Evolutionary conservation across 2,113 vertebrate genomes (phyloP), one percentile per base, ranked within the genome.

Genomic region (Baryphthengus martii): DNA sequence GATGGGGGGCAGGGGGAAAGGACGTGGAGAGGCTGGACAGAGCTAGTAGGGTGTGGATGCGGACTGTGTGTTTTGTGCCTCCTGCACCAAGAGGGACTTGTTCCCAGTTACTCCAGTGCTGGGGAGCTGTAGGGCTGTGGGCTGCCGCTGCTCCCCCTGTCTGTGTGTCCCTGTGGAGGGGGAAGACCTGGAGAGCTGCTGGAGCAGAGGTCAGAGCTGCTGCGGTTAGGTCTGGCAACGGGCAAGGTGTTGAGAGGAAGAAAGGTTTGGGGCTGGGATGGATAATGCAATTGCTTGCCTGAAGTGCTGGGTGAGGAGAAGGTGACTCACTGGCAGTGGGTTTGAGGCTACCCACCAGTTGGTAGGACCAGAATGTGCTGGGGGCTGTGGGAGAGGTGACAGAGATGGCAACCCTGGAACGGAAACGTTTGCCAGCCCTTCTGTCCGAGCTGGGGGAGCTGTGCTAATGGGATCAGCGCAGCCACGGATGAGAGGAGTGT

Each of bases 351-450:
- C 37, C 17, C 40, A 68, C 23, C 25, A 39, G 70, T 81, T 58
- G 25, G 37, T 55, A 55, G 28, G 53, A 31, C 10, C 56, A 91
- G 65, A 21, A 12, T 4, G 21, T 66, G 4, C 73, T 84, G 85
- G 44, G 50, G 21, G 4, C 53, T 42, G 35, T 0, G 0, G 40
- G 59, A 74, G 12, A n/a, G n/a, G 28, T 76, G 14, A 31, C 45
- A 45, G 50, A 37, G 37, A 5, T 71, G 50, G 21, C n/a, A 95
- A 39, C 18, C 7, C 39, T 45, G 42, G 35, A n/a, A 20, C 17
- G 45, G 37, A 37, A 50, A 23, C 1, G 5, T 66, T 71, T 59
- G 23, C 12, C 39, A 58, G 31, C 2, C 0, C 25, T 83, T 65
- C 13, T 50, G 20, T 18, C n/a, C 1, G 5, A 25, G 40, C 2